These are phyloP conservation scores for Sinocyclocheilus anophthalmus DNA, from an alignment of 2,113 vertebrate species.

Conservation along the genomic window DNA sequence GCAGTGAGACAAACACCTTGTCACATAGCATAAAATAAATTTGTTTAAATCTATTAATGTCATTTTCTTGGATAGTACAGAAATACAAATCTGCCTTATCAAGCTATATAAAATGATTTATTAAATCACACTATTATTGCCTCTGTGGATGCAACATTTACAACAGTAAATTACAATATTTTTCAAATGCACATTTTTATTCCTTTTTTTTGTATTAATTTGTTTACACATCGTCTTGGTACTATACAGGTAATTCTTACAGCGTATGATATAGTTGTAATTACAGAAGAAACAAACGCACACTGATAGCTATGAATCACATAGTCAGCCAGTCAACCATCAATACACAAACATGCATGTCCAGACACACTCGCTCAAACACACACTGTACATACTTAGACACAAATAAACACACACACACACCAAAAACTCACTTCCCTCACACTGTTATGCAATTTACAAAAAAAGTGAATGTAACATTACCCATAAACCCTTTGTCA, in stretches of 20 bases:
- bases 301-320: slow-evolving; percentile 61
- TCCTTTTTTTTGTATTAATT: slow-evolving; percentile 75
- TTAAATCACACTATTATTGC: neutral
- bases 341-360: slow-evolving; percentile 65
- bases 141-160: neutral
- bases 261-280: slow-evolving; percentile 74
- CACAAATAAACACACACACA: slow-evolving; percentile 44
- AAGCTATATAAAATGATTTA: neutral
- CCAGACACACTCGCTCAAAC: slow-evolving; percentile 52
- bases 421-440: slow-evolving; percentile 51
- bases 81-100: neutral
- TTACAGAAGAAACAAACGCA: slow-evolving; percentile 65
- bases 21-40: neutral
- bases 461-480: slow-evolving; percentile 68
- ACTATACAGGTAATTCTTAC: slow-evolving; percentile 79
- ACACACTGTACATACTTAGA: slow-evolving; percentile 33
- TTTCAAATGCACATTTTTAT: slow-evolving; percentile 35
- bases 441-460: slow-evolving; percentile 50
- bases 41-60: neutral
- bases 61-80: neutral
- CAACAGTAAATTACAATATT: neutral
- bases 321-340: slow-evolving; percentile 58
- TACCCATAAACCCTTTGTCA: slow-evolving; percentile 55
- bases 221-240: slow-evolving; percentile 73
- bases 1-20: too few species aligned